Conservation (phyloP, 2,888 invertebrate species). For the Rosalia funebris region DNA sequence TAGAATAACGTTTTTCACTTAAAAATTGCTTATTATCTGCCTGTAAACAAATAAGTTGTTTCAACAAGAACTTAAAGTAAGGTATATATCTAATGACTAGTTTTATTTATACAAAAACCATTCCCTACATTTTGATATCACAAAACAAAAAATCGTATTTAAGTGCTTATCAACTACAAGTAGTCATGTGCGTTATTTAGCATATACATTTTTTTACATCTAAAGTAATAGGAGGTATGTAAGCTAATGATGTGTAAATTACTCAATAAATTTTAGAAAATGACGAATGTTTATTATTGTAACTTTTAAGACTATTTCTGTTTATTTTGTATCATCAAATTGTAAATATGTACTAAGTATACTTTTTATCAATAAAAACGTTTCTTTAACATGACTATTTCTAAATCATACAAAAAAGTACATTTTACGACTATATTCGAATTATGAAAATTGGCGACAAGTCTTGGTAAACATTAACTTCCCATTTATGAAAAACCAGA, state of each 20-base stretch:
- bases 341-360: too few relatives aligned
- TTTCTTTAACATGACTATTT: too few relatives aligned
- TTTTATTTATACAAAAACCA: constrained; percentile 21
- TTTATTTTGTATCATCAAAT: too few relatives aligned
- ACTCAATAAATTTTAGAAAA: background rate
- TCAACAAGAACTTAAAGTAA: constrained; percentile 17
- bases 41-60: background rate
- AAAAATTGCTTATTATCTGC: background rate
- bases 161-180: background rate
- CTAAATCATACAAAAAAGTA: too few relatives aligned
- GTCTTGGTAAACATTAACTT: too few relatives aligned
- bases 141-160: constrained; percentile 12
- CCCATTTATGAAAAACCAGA: too few relatives aligned
- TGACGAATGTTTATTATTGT: background rate
- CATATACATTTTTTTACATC: background rate
- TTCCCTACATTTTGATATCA: constrained; percentile 14
- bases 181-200: background rate
- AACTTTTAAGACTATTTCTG: background rate
- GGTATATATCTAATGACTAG: constrained; percentile 23
- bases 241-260: background rate
- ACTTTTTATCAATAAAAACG: background rate
- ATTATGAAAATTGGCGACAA: too few relatives aligned
- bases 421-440: too few relatives aligned
- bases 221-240: background rate
- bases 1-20: background rate